These are phyloP conservation scores for Platorchestia sp. DNA, from an alignment of 1,140 invertebrate species.

Conservation along the genomic window DNA sequence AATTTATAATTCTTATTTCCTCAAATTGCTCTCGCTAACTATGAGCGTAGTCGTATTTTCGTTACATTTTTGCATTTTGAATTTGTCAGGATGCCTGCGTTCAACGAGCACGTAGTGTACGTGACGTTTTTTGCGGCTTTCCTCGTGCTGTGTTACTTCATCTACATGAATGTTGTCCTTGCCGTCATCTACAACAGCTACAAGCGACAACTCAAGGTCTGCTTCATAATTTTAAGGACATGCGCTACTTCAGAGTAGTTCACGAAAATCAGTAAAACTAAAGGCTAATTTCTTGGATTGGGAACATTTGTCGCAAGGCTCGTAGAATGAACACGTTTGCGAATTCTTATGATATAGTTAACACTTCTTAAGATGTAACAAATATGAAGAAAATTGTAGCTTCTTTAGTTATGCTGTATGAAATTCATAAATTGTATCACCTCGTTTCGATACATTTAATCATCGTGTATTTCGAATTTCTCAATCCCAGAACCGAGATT, in stretches of 20 bases:
- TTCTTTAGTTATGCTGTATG: too few relatives aligned
- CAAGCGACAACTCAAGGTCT: slow-evolving; percentile 74
- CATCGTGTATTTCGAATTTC: too few relatives aligned
- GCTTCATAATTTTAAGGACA: neutral
- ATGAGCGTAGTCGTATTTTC: neutral
- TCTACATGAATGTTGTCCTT: slow-evolving; percentile 75
- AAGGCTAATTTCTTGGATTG: neutral
- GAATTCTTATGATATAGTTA: too few relatives aligned
- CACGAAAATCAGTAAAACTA: neutral
- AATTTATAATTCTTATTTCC: neutral
- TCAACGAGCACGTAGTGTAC: slow-evolving; percentile 63
- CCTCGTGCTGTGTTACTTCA: slow-evolving; percentile 73
- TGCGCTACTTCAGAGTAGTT: neutral
- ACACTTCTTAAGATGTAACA: too few relatives aligned
- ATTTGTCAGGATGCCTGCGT: slow-evolving; percentile 73
- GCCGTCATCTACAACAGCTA: slow-evolving; percentile 76
- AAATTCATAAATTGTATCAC: too few relatives aligned
- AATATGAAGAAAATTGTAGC: too few relatives aligned
- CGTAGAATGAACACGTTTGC: too few relatives aligned
- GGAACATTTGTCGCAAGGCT: neutral
- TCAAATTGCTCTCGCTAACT: neutral
- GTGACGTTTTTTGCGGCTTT: slow-evolving; percentile 74
- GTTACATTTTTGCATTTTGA: neutral
- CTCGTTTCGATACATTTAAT: too few relatives aligned
- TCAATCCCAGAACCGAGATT: too few relatives aligned